Conservation (phyloP, 2,797 vertebrate species). For the Calcarius lapponicus region DNA sequence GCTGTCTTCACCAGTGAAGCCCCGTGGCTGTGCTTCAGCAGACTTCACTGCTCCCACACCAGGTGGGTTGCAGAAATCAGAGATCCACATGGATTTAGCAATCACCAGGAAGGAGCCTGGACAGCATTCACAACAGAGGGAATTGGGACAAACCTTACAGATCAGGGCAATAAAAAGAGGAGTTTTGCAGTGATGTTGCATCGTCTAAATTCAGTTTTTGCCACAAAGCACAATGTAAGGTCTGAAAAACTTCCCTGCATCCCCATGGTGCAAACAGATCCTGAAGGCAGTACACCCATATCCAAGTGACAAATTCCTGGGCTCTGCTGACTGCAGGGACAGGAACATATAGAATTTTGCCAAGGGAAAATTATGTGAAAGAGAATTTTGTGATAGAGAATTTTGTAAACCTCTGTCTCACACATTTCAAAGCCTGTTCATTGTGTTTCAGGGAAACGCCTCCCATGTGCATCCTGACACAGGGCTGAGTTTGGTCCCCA, state of each 20-base stretch:
- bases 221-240: background rate
- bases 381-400: background rate
- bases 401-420: too few relatives aligned
- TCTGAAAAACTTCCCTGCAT: background rate
- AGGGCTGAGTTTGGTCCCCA: background rate
- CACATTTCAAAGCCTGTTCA: background rate
- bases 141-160: background rate
- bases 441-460: background rate
- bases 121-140: background rate
- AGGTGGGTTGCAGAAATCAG: background rate
- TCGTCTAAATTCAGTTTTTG: background rate
- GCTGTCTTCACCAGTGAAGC: background rate
- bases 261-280: background rate
- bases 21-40: background rate
- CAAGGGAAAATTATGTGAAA: background rate
- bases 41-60: background rate
- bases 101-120: background rate
- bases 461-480: fast-evolving
- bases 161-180: background rate
- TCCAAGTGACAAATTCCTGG: background rate
- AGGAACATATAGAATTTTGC: background rate
- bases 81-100: fast-evolving
- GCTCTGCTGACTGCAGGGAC: background rate
- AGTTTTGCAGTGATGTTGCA: background rate
- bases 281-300: background rate